Base-by-base conservation (phyloP, 1,140 invertebrate species). In the Drosophila repleta region DNA sequence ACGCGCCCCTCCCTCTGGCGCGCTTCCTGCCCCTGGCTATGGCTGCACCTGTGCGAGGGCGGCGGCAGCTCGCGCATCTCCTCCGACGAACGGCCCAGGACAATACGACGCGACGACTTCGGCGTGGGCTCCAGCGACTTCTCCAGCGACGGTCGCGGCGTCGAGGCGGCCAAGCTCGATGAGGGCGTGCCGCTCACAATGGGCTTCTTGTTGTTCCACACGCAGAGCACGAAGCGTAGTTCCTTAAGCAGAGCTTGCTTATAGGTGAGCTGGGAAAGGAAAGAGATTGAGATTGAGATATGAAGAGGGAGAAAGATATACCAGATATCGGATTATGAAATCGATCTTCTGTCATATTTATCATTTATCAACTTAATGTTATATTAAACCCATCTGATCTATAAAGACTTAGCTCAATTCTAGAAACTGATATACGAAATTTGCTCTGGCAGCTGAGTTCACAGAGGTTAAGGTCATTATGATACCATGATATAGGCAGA, bases 221-320 rank as follows among this genome's bases (percentile, higher is more conserved):
- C 74, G 45, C 79, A 71, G 10, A 91, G 58, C 11, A 91, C 83
- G 24, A 91, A 91, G 5, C 52, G 63, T 2, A 90, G 69, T 63
- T 91, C 90, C 55, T 82, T 91, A 0, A 48, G 65, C 13, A 90
- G 83, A 1, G 84, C 80, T 6, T 72, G 32, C 45, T 90, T 89
- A 2, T 83, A 73, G 0, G 72, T 92, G 79, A 62, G 93, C 94
- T 21, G 94, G 92, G 77, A 94, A 92, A 93, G 6, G 0, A n/a
- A 29, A n/a, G n/a, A n/a, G n/a, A n/a, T n/a, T n/a, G 8, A 10
- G 11, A 7, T 1, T 41, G 1, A 24, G 24, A 94, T 55, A 3
- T 5, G 1, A n/a, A 41, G 13, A 17, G 15, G 0, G 39, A 43
- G 39, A 43, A 1, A 17, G 39, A 35, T 1, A 11, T n/a, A n/a